Evolutionary conservation across 2,113 vertebrate species (phyloP).

Genomic region (Leucoraja erinaceus): DNA sequence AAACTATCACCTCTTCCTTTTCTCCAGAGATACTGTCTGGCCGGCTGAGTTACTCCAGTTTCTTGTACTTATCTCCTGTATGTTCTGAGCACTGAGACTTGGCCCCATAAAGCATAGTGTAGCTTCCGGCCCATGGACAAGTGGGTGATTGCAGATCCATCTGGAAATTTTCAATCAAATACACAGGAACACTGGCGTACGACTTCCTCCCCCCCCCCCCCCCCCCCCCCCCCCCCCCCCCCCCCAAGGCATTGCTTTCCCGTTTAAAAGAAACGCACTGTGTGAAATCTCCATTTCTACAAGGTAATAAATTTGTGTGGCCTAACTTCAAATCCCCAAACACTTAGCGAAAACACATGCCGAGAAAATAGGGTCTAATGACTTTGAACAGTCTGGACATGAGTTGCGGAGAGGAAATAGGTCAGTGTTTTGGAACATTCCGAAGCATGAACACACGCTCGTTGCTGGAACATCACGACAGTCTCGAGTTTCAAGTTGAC

Average conservation of each 20-base stretch:
- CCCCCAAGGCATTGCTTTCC: background rate
- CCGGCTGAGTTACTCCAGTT: too few species aligned
- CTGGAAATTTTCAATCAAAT: background rate
- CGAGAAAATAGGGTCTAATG: background rate
- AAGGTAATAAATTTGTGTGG: background rate
- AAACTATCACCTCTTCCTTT: too few species aligned
- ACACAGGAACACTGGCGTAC: background rate
- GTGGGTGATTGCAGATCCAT: background rate
- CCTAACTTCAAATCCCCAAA: background rate
- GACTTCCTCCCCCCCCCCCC: background rate
- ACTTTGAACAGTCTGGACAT: background rate
- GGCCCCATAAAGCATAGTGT: background rate
- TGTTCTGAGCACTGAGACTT: too few species aligned
- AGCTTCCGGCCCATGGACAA: background rate
- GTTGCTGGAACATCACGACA: background rate
- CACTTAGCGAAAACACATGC: background rate
- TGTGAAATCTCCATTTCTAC: background rate
- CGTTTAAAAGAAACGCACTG: background rate
- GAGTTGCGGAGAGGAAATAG: background rate
- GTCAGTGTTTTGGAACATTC: background rate
- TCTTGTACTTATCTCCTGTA: too few species aligned
- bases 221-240: background rate
- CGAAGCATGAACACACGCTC: background rate
- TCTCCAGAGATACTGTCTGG: too few species aligned
- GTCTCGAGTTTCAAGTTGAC: background rate